Conservation (phyloP, 2,113 vertebrate genomes). For the Eudyptes chrysolophus region DNA sequence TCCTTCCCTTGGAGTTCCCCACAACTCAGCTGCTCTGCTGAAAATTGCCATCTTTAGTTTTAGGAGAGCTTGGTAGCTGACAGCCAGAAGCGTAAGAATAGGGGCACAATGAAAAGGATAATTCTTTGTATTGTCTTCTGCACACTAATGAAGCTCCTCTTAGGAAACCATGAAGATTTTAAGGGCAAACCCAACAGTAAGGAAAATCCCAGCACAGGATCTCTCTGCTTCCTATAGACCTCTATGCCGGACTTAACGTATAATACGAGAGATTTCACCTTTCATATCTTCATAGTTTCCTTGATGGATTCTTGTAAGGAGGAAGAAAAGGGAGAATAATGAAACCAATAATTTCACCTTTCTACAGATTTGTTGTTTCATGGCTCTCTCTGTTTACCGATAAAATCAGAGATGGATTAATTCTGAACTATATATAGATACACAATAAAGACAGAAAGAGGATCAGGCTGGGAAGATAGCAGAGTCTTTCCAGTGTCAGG, state of each 20-base stretch:
- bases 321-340: background rate
- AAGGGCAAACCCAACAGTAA: background rate
- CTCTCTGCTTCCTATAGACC: background rate
- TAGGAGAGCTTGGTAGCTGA: background rate
- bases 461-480: background rate
- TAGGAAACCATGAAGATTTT: background rate
- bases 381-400: background rate
- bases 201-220: background rate
- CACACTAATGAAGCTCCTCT: background rate
- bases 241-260: background rate
- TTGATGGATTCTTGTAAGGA: background rate
- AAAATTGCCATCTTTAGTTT: constrained; percentile 1
- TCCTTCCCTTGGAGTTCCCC: background rate
- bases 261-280: background rate
- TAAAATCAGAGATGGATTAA: background rate
- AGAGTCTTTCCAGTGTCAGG: background rate
- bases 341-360: background rate
- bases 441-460: background rate
- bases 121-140: constrained; percentile 27
- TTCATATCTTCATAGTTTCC: background rate
- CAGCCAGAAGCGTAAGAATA: background rate
- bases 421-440: background rate
- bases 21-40: background rate
- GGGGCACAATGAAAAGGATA: constrained; percentile 2
- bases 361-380: background rate